Percentiles rank a stretch among this genome's conserved stretches.
These are phyloP conservation scores for Hafferia zeledoni DNA, from an alignment of 2,797 vertebrate genomes.

Conservation along the genomic window DNA sequence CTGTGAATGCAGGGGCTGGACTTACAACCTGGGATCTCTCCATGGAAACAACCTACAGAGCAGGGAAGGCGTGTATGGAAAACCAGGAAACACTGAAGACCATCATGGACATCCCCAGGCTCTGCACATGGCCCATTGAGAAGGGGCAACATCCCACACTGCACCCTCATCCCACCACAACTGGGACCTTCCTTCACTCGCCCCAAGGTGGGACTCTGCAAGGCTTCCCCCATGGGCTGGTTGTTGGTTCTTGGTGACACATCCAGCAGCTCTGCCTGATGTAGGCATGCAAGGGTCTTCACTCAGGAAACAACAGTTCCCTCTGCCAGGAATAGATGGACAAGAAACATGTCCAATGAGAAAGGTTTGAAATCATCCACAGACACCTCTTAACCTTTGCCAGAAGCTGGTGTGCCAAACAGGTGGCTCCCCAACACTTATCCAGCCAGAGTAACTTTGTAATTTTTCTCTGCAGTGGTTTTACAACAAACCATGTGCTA, in stretches of 20 bases:
- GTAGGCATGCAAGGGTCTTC: not conserved
- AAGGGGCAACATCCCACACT: not conserved
- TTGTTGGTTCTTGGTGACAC: not conserved
- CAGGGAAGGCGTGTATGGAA: accelerated
- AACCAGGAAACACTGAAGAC: not conserved
- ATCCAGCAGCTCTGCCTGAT: not conserved
- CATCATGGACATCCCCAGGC: not conserved
- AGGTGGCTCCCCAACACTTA: not conserved
- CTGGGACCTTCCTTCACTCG: not conserved
- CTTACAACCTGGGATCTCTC: not conserved
- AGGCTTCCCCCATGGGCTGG: not conserved
- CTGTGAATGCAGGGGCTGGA: not conserved
- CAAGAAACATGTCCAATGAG: not conserved
- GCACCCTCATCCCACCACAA: not conserved
- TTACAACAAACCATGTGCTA: not conserved
- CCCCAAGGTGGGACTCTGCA: too few relatives aligned
- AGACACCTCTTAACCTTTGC: not conserved
- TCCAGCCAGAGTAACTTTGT: not conserved
- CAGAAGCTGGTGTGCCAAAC: not conserved
- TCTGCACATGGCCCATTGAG: accelerated
- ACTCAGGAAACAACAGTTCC: not conserved
- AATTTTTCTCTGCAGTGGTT: not conserved
- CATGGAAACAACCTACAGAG: not conserved
- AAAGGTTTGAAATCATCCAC: not conserved
- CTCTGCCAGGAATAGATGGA: not conserved